phyloP scores from a whole-genome alignment of 2,888 invertebrate genomes.

The Netelia melanura region DNA sequence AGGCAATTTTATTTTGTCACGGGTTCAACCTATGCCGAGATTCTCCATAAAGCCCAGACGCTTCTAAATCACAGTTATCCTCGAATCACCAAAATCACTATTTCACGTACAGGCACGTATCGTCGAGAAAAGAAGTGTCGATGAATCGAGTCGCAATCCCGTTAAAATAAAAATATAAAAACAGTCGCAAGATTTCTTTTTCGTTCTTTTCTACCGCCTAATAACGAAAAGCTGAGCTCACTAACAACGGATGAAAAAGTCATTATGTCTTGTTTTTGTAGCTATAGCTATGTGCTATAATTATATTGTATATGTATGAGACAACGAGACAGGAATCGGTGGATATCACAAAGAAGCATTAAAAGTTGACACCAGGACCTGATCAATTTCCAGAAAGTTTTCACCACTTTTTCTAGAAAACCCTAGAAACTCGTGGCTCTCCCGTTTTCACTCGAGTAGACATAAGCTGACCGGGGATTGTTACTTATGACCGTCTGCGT shows the following conservation, averaged over 20 bases:
- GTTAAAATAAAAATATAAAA: not conserved
- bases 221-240: not conserved
- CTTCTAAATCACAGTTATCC: conserved; percentile 24
- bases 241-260: not conserved
- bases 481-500: conserved; percentile 59
- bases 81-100: not conserved
- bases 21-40: conserved; percentile 69
- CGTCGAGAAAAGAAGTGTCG: conserved; percentile 11
- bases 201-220: not conserved
- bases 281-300: not conserved
- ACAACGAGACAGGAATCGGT: conserved; percentile 46
- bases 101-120: not conserved
- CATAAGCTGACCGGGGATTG: conserved; percentile 70
- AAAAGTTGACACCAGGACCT: conserved; percentile 76
- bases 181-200: not conserved
- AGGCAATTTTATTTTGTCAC: conserved; percentile 79
- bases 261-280: conserved; percentile 8
- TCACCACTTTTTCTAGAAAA: conserved; percentile 50
- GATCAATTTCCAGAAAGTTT: conserved; percentile 69
- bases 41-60: conserved; percentile 52
- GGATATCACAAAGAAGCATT: conserved; percentile 71
- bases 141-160: conserved; percentile 25
- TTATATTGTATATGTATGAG: conserved; percentile 9
- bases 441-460: conserved; percentile 55
- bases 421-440: conserved; percentile 37